Percentiles rank a stretch among this genome's conserved stretches.
phyloP scores from a whole-genome alignment of 2,888 invertebrate species.

The Athrips mouffetella region DNA sequence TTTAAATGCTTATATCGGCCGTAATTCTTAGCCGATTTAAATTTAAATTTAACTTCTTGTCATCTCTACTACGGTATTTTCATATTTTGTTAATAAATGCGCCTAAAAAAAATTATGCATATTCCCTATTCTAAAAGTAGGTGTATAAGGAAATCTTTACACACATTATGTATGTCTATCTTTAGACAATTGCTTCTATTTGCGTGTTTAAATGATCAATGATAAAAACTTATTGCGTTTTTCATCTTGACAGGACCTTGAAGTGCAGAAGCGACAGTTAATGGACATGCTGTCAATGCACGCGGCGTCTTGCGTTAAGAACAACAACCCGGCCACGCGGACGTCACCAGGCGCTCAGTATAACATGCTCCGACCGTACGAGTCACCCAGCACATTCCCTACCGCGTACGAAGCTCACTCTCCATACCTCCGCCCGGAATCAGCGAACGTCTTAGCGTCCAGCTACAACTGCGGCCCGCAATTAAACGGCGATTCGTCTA shows the following conservation, averaged over 20 bases:
- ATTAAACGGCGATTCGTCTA: conserved; percentile 58
- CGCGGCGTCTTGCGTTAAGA: conserved; percentile 83
- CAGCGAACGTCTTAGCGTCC: conserved; percentile 71
- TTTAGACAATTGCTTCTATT: no score
- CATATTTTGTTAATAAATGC: no score
- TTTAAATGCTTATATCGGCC: no score
- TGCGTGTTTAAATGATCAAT: neutral
- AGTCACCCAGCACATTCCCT: conserved; percentile 66
- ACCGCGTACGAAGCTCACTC: conserved; percentile 64
- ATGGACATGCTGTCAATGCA: conserved; percentile 89
- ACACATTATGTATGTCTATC: no score
- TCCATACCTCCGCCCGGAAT: conserved; percentile 73
- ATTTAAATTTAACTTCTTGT: no score
- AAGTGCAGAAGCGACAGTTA: conserved; percentile 86
- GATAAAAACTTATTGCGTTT: neutral
- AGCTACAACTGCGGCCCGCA: conserved; percentile 69
- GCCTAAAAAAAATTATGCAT: no score
- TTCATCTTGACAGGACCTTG: conserved; percentile 80
- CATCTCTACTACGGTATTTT: no score
- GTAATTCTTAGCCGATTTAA: no score
- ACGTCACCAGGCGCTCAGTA: conserved; percentile 62
- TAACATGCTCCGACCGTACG: conserved; percentile 66
- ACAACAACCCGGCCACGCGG: conserved; percentile 57
- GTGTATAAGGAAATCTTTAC: no score
- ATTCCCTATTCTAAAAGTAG: no score